These are phyloP conservation scores for Scaptomyza polygonia DNA, from an alignment of 2,888 invertebrate species.

Conservation along the genomic window DNA sequence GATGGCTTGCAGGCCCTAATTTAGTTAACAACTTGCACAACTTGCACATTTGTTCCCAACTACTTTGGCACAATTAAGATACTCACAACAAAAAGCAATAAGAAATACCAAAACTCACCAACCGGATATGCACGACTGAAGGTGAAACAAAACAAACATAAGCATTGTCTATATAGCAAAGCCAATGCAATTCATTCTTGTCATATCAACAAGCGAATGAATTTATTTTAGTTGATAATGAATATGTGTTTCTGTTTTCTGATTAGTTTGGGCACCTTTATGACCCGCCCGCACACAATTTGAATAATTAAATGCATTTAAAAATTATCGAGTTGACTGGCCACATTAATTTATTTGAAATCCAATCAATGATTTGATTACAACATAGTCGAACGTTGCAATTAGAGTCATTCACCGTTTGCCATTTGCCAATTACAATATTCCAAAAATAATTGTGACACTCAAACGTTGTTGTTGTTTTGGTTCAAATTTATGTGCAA, in stretches of 20 bases:
- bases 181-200: no score
- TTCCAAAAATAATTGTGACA: constrained; percentile 18
- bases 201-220: no score
- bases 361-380: constrained; percentile 34
- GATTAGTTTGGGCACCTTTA: no score
- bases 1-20: constrained; percentile 20
- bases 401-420: constrained; percentile 29
- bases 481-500: constrained; percentile 7
- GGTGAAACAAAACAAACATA: no score
- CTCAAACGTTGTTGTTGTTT: constrained; percentile 9
- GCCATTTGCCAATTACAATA: constrained; percentile 28
- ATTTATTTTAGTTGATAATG: no score
- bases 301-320: not conserved
- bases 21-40: constrained; percentile 44
- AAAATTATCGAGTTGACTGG: constrained; percentile 29
- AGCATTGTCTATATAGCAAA: no score
- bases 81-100: no score
- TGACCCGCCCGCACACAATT: not conserved
- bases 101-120: no score
- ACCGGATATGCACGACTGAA: not conserved
- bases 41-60: constrained; percentile 29
- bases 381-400: not conserved
- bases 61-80: constrained; percentile 7
- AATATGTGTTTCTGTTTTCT: no score
- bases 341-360: constrained; percentile 33